phyloP scores from a whole-genome alignment of 2,113 vertebrate genomes.

The Nettapus auritus region DNA sequence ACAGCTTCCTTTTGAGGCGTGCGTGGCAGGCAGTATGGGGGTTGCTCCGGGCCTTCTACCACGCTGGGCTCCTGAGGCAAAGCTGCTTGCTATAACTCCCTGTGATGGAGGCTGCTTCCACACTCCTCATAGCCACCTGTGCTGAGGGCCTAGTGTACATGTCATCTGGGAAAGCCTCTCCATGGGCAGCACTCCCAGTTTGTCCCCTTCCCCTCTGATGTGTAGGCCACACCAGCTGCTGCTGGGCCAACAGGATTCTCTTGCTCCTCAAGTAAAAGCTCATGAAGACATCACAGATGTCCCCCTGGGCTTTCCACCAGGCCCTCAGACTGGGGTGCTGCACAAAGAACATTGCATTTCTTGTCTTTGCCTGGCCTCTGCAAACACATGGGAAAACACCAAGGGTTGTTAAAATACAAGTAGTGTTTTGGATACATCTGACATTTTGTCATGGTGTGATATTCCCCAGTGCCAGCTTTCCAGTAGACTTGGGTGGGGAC shows the following conservation, averaged over 20 bases:
- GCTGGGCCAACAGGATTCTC: background rate
- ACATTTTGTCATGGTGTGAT: background rate
- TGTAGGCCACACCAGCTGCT: background rate
- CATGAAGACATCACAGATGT: rapidly evolving
- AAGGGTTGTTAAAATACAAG: background rate
- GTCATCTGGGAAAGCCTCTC: background rate
- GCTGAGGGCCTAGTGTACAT: rapidly evolving
- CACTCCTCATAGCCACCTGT: background rate
- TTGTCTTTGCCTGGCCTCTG: background rate
- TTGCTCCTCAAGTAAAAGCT: background rate
- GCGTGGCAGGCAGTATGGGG: background rate
- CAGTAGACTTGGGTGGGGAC: background rate
- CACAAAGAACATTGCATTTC: background rate
- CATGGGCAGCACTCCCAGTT: background rate
- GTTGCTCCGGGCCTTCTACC: background rate
- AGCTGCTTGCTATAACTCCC: background rate
- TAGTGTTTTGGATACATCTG: rapidly evolving
- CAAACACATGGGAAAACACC: background rate
- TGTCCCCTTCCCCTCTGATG: rapidly evolving
- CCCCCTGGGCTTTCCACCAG: background rate
- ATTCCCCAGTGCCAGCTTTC: background rate
- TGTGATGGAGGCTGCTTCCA: background rate
- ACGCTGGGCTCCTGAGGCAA: background rate
- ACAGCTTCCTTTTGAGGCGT: background rate
- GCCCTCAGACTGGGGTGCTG: rapidly evolving